Evolutionary conservation across 2,113 vertebrate species (phyloP), one percentile per base, ranked within the genome.

Genomic region (Mus pahari): DNA sequence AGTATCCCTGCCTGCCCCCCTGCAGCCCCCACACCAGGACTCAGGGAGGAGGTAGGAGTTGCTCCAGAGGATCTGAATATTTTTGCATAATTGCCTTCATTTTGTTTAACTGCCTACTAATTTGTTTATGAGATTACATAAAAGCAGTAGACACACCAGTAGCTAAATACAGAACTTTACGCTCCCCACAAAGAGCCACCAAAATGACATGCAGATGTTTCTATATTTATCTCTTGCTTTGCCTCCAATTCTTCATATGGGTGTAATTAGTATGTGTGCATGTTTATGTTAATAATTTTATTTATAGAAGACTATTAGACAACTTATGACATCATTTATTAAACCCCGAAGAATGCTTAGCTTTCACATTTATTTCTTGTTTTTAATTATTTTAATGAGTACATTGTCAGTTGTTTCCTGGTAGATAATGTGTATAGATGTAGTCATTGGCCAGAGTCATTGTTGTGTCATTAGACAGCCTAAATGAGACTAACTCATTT

Each of bases 271-370:
- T 60, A 4, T 70, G 14, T 60, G 50, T 60, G 88, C 7, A 62
- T 17, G 42, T 73, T 89, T 48, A 93, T 13, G 13, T 84, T 68
- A 90, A 20, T 83, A 39, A 74, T 90, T 94, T 93, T 78, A 87
- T 82, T 89, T 89, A 42, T 89, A 89, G 50, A 26, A 20, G 16
- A 31, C 36, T 58, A 58, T 74, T 89, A 22, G 11, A 19, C 28
- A 89, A 33, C 3, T 62, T 42, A 86, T 33, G 22, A 62, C 20
- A 60, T 78, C 28, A 86, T 87, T 91, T 90, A 87, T 62, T 96
- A 68, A 89, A 64, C 70, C 26, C 9, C 53, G 9, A n/a, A 88
- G 10, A 96, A 84, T 22, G 3, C 4, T 70, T 89, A 68, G 28
- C 50, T 94, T 94, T 95, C 53, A 58, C 10, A 36, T 62, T 81